Percentiles rank a stretch among this genome's conserved stretches.
phyloP scores from a whole-genome alignment of 2,888 invertebrate species.

The Neoascia interrupta region DNA sequence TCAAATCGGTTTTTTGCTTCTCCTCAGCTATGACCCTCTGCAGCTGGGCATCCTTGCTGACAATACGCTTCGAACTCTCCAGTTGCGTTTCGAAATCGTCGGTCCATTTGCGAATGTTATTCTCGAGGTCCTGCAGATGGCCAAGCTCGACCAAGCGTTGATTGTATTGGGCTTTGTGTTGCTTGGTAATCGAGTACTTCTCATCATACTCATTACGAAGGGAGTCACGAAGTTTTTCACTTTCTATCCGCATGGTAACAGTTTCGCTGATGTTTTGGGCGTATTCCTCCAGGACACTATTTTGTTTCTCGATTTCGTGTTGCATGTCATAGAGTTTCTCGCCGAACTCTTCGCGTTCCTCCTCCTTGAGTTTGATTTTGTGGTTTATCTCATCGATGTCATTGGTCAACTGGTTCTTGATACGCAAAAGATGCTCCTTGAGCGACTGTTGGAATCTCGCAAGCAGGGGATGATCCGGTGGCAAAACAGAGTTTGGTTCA shows the following conservation, averaged over 20 bases:
- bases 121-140: conserved; percentile 75
- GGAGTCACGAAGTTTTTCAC: conserved; percentile 76
- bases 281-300: conserved; percentile 80
- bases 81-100: conserved; percentile 77
- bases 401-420: conserved; percentile 83
- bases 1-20: conserved; percentile 81
- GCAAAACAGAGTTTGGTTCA: conserved; percentile 76
- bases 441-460: conserved; percentile 86
- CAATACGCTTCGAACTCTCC: conserved; percentile 77
- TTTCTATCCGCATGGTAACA: conserved; percentile 75
- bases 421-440: conserved; percentile 83
- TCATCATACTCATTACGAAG: conserved; percentile 78
- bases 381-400: conserved; percentile 85
- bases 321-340: conserved; percentile 80
- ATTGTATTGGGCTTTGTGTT: conserved; percentile 74
- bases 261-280: conserved; percentile 78
- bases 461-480: conserved; percentile 87
- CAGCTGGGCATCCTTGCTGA: conserved; percentile 76
- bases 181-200: conserved; percentile 72
- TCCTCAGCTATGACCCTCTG: conserved; percentile 78
- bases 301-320: conserved; percentile 80
- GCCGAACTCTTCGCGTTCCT: conserved; percentile 79
- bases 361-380: conserved; percentile 74
- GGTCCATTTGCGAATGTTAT: conserved; percentile 77
- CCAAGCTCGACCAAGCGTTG: conserved; percentile 75